Percentiles rank a stretch among this genome's conserved stretches.
phyloP scores from a whole-genome alignment of 2,113 vertebrate species.

The Nibea albiflora region DNA sequence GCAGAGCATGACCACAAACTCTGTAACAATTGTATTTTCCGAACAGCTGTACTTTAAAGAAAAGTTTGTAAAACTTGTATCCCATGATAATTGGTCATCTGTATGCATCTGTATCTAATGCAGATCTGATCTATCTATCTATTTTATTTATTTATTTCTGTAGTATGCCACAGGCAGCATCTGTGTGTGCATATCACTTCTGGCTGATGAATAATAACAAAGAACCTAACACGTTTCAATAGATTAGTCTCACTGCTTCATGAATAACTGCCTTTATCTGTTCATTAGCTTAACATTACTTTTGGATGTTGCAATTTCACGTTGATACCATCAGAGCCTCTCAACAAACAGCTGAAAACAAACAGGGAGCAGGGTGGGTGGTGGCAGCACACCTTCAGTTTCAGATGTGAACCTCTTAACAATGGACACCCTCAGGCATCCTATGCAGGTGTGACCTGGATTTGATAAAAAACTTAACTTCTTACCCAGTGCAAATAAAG shows the following conservation, averaged over 20 bases:
- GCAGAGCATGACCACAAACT: no score
- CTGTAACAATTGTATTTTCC: background rate
- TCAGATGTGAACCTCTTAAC: conserved; percentile 77
- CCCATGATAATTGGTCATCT: background rate
- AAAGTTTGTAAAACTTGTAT: background rate
- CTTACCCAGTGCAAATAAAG: conserved; percentile 82
- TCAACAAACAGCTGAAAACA: conserved; percentile 44
- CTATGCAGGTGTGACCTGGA: conserved; percentile 85
- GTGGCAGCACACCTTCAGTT: conserved; percentile 74
- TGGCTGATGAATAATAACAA: no score
- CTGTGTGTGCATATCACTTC: background rate
- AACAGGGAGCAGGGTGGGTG: conserved; percentile 60
- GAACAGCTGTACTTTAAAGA: background rate
- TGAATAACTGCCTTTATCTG: background rate
- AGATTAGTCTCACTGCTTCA: background rate
- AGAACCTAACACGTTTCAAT: background rate
- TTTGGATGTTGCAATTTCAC: conserved; percentile 10
- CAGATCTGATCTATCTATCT: background rate
- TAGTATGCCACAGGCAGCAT: background rate
- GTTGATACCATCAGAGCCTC: conserved; percentile 35
- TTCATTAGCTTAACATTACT: background rate
- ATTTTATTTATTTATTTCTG: background rate
- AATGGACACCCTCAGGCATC: conserved; percentile 78
- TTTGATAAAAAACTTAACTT: conserved; percentile 86
- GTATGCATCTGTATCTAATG: background rate